A percentile compares a stretch with the other conserved stretches of the same genome.
phyloP scores from a whole-genome alignment of 1,140 invertebrate species.

The Zophobas atratus region DNA sequence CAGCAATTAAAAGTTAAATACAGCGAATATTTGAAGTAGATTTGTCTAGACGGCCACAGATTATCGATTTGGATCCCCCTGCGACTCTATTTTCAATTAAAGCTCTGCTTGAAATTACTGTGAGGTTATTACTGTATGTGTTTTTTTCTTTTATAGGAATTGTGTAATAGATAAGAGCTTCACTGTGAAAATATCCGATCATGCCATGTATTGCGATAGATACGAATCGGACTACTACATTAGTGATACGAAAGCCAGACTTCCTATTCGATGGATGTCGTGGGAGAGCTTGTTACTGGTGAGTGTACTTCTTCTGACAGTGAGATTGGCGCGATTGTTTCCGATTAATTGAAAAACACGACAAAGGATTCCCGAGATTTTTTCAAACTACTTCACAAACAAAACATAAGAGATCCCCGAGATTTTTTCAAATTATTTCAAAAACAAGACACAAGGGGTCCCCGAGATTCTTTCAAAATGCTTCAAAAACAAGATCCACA shows the following conservation, averaged over 20 bases:
- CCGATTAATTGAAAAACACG: too few relatives aligned
- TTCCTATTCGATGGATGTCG: slow-evolving; percentile 85
- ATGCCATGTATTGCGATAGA: slow-evolving; percentile 89
- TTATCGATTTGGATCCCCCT: neutral
- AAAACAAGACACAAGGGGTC: too few relatives aligned
- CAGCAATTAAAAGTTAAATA: neutral
- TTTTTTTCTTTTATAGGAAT: slow-evolving; percentile 74
- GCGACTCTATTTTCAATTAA: neutral
- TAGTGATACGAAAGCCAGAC: slow-evolving; percentile 84
- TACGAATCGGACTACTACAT: slow-evolving; percentile 89
- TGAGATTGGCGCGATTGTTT: too few relatives aligned
- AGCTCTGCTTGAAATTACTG: neutral
- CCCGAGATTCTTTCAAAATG: too few relatives aligned
- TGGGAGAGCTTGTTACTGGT: slow-evolving; percentile 90
- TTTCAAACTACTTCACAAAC: too few relatives aligned
- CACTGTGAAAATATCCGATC: slow-evolving; percentile 88
- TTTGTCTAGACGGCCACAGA: slow-evolving; percentile 22
- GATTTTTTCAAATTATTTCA: too few relatives aligned
- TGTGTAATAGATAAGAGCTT: slow-evolving; percentile 87
- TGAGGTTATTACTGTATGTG: neutral
- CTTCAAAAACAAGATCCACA: too few relatives aligned
- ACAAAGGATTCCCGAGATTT: too few relatives aligned
- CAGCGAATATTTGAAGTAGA: slow-evolving; percentile 1
- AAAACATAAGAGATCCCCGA: too few relatives aligned
- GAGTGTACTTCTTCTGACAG: slow-evolving; percentile 63